Evolutionary conservation across 2,888 invertebrate genomes (phyloP), one percentile per base, ranked within the genome.

Genomic region (Chromoteleia sp.): DNA sequence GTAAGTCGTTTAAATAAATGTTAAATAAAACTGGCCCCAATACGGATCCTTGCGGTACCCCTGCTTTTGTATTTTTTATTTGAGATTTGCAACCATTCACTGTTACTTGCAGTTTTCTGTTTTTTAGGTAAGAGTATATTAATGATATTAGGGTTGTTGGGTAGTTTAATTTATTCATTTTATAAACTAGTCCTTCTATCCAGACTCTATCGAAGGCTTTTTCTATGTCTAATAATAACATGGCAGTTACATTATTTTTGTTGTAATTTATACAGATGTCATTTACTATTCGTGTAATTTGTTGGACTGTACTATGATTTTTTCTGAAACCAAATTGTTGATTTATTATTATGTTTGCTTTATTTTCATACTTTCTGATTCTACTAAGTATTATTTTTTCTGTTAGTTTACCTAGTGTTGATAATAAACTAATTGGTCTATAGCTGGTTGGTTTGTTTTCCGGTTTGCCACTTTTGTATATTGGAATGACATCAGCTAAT

Each of bases 321-420:
- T 82, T 67, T 45, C 87, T 81, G 58, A 91, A 90, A 0, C 89
- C 89, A 73, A 88, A 88, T 71, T 88, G 88, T 15, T 83, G 19
- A 6, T 84, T 45, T 3, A 81, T 78, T 8, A 73, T 45, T 1
- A 82, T 68, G 12, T 84, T 73, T 0, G 83, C 71, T 84, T 58
- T 61, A 8, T 15, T 71, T 29, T 86, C 76, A 29, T 59, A 45
- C 21, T 65, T 70, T 71, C 43, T 68, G 0, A 81, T 12, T 80
- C 81, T 82, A 7, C 15, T 41, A 1, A 82, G 48, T 29, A 83
- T 74, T 0, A 83, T 43, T 74, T 75, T 81, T 61, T 83, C 77
- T 1, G 50, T 39, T 0, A 84, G 0, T 63, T 83, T 83, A 8
- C 74, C 56, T 0, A 84, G n/a, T 6, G 67, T 83, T 5, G 41